Conservation (phyloP, 1,140 invertebrate genomes). For the Zaprionus ornatus region DNA sequence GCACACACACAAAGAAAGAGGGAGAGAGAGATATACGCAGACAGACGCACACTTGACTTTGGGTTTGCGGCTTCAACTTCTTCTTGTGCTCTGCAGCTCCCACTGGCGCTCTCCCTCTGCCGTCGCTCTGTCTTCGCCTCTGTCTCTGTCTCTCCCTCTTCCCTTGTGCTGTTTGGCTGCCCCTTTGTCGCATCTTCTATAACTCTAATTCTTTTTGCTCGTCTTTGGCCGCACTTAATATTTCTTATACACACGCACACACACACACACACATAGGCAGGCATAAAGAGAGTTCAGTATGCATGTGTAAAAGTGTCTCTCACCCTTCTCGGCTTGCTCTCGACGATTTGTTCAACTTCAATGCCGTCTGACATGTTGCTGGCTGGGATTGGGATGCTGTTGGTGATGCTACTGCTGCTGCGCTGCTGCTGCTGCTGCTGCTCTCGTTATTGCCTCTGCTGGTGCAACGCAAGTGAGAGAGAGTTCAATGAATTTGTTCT, state of each 20-base stretch:
- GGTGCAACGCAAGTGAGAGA: slow-evolving; percentile 40
- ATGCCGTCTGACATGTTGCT: slow-evolving; percentile 81
- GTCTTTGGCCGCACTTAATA: slow-evolving; percentile 55
- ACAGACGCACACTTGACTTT: slow-evolving; percentile 50
- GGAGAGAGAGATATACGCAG: slow-evolving; percentile 15
- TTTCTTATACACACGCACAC: slow-evolving; percentile 36
- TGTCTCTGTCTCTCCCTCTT: neutral
- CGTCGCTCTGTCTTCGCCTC: neutral
- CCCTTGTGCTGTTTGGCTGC: slow-evolving; percentile 28
- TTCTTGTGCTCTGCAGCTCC: slow-evolving; percentile 30
- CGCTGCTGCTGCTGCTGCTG: slow-evolving; percentile 26
- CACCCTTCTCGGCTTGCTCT: slow-evolving; percentile 82
- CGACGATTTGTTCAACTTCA: slow-evolving; percentile 82
- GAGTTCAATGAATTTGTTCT: slow-evolving; percentile 45
- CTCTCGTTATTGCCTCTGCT: slow-evolving; percentile 16
- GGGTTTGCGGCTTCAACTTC: slow-evolving; percentile 51
- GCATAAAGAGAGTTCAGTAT: neutral
- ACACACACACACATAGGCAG: slow-evolving; percentile 8
- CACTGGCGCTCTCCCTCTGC: slow-evolving; percentile 3
- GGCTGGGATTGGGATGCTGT: slow-evolving; percentile 24
- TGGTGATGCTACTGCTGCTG: slow-evolving; percentile 14
- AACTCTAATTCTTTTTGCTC: slow-evolving; percentile 55
- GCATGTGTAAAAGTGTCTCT: slow-evolving; percentile 46
- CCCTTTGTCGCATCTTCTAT: slow-evolving; percentile 49
- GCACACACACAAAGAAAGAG: slow-evolving; percentile 20